Evolutionary conservation across 1,140 invertebrate genomes (phyloP).

Genomic region (Diachasmimorpha longicaudata): DNA sequence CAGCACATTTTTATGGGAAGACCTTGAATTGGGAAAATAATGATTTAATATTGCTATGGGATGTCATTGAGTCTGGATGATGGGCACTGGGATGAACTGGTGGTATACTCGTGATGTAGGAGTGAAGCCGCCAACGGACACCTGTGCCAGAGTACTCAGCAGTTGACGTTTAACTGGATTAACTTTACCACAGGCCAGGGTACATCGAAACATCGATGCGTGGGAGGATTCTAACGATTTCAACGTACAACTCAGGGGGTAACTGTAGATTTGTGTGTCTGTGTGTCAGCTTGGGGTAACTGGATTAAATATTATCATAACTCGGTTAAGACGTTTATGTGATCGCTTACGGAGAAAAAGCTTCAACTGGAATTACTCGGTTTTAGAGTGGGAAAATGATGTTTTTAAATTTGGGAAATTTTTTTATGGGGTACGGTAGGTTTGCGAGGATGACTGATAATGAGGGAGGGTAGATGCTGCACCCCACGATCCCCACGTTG

Average conservation of each 20-base stretch:
- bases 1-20: neutral
- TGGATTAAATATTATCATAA: slow-evolving; percentile 62
- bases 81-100: neutral
- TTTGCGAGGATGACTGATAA: no score
- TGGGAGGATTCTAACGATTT: slow-evolving; percentile 39
- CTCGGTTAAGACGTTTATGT: slow-evolving; percentile 33
- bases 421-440: no score
- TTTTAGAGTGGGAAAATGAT: neutral
- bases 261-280: slow-evolving; percentile 32
- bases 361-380: neutral
- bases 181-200: slow-evolving; percentile 39
- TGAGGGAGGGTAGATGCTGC: no score
- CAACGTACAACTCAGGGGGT: neutral
- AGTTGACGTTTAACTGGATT: slow-evolving; percentile 52
- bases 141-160: slow-evolving; percentile 29
- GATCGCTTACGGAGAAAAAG: neutral
- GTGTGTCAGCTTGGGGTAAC: slow-evolving; percentile 39
- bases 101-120: neutral
- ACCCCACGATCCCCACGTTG: no score
- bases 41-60: no score
- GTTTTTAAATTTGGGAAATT: neutral
- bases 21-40: neutral
- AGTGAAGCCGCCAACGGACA: slow-evolving; percentile 22
- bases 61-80: no score
- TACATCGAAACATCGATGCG: slow-evolving; percentile 47